phyloP scores from a whole-genome alignment of 2,113 vertebrate species.

The Pandion haliaetus region DNA sequence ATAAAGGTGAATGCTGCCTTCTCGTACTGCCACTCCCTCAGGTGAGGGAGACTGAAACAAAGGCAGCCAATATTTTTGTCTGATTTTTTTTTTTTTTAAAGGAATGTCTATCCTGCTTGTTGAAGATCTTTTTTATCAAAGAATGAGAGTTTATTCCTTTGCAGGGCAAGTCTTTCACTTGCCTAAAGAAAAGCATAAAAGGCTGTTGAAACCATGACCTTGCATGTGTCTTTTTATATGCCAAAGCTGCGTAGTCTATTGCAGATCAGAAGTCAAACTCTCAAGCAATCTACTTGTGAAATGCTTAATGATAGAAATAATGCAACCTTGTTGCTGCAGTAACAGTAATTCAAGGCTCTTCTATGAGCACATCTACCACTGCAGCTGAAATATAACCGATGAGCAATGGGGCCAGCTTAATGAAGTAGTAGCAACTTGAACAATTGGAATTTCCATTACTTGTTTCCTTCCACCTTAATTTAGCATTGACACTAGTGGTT shows the following conservation, averaged over 20 bases:
- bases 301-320: background rate
- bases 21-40: background rate
- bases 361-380: background rate
- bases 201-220: background rate
- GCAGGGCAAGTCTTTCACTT: background rate
- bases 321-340: background rate
- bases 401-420: background rate
- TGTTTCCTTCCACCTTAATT: constrained; percentile 29
- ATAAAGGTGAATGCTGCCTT: background rate
- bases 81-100: background rate
- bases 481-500: background rate
- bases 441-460: constrained; percentile 52
- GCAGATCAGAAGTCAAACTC: background rate
- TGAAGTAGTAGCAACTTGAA: background rate
- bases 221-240: background rate
- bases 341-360: background rate
- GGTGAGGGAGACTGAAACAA: background rate
- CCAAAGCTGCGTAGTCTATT: background rate
- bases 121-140: background rate
- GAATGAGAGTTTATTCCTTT: background rate
- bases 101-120: background rate
- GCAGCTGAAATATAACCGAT: background rate
- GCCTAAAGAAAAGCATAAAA: background rate
- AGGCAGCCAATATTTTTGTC: background rate
- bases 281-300: background rate